A percentile compares a stretch with the other conserved stretches of the same genome.
Evolutionary conservation across 2,113 vertebrate species (phyloP).

Genomic region (Circaetus cinerascens): DNA sequence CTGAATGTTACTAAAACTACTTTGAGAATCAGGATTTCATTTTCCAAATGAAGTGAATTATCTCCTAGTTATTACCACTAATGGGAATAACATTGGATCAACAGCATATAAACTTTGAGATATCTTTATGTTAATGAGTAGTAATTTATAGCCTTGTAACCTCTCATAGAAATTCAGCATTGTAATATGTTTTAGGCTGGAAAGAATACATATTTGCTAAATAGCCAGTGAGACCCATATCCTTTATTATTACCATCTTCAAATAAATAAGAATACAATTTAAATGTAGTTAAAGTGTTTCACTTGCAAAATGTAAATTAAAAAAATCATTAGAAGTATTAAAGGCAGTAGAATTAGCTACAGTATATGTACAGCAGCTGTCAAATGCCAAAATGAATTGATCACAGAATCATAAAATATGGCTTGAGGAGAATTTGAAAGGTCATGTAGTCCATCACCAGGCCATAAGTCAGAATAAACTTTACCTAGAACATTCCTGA

Average conservation of each 20-base stretch:
- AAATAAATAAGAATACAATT: not conserved
- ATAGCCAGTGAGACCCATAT: not conserved
- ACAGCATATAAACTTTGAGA: not conserved
- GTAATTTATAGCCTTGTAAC: not conserved
- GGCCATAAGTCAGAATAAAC: conserved; percentile 37
- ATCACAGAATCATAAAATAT: conserved; percentile 17
- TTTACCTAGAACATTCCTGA: conserved; percentile 11
- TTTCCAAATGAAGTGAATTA: conserved; percentile 51
- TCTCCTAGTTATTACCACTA: conserved; percentile 4
- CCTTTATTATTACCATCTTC: not conserved
- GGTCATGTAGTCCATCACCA: conserved; percentile 37
- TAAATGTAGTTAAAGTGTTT: not conserved
- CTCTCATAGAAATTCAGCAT: not conserved
- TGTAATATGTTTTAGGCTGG: not conserved
- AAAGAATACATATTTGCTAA: not conserved
- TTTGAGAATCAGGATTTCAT: conserved; percentile 46
- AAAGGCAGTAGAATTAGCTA: not conserved
- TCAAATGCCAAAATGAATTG: conserved; percentile 20
- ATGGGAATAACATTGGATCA: not conserved
- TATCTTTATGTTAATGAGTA: not conserved
- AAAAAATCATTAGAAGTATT: not conserved
- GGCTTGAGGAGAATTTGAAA: conserved; percentile 16
- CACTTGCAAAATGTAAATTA: not conserved
- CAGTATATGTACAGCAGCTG: not conserved
- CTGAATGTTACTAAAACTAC: not conserved